These are phyloP conservation scores for Drosophila varians DNA, from an alignment of 1,140 invertebrate genomes.

Conservation along the genomic window DNA sequence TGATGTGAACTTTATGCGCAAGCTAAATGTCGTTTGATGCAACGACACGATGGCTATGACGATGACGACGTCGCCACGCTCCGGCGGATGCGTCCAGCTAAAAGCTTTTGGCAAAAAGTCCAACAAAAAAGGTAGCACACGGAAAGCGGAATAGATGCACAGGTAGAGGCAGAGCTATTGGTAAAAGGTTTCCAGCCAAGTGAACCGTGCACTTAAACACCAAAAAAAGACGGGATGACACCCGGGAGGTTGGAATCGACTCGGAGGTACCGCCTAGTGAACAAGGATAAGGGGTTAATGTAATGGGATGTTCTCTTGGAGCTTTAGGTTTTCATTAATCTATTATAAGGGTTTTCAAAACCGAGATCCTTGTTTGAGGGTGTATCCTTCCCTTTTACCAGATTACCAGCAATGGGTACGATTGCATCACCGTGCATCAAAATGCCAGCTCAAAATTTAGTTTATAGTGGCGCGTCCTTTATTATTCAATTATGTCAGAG, in stretches of 20 bases:
- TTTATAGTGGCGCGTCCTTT: conserved; percentile 47
- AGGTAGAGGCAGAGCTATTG: conserved; percentile 51
- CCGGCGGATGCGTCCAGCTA: conserved; percentile 63
- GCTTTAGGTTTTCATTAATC: not conserved
- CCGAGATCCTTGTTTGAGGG: not conserved
- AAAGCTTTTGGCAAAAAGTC: conserved; percentile 70
- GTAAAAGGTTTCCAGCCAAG: conserved; percentile 61
- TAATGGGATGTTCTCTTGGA: not conserved
- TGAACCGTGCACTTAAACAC: conserved; percentile 54
- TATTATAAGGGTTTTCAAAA: not conserved
- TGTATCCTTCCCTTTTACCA: not conserved
- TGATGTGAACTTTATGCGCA: conserved; percentile 78
- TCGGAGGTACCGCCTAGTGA: not conserved
- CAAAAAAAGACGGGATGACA: conserved; percentile 2
- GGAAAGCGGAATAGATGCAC: conserved; percentile 33
- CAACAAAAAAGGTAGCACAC: conserved; percentile 37
- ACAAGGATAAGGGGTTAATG: not conserved
- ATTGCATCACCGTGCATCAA: conserved; percentile 33
- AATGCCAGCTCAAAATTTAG: conserved; percentile 56
- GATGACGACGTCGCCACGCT: conserved; percentile 47
- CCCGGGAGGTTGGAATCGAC: not conserved
- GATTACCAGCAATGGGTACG: not conserved
- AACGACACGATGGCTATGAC: conserved; percentile 27
- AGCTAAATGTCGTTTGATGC: conserved; percentile 77
- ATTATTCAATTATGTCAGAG: conserved; percentile 63